Conservation (phyloP, 30 jellyfish, hydroid and myxozoan genomes). For the Catostylus mosaicus region DNA sequence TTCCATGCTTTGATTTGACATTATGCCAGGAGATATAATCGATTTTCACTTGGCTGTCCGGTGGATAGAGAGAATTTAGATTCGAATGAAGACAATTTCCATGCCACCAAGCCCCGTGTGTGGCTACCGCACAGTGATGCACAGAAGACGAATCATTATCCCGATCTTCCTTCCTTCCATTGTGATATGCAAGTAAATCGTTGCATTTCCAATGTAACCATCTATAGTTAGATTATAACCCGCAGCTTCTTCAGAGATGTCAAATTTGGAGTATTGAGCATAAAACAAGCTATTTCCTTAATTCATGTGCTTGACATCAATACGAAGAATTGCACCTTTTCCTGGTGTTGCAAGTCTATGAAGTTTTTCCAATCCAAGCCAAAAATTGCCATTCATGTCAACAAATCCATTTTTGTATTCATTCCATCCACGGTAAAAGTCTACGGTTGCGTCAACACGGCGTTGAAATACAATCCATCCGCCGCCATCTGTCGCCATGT, state of each 20-base stretch:
- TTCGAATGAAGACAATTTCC: slow-evolving; percentile 20
- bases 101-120: slow-evolving; percentile 62
- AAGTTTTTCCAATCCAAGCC: slow-evolving; percentile 44
- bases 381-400: slow-evolving; percentile 9
- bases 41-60: background rate
- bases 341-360: slow-evolving; percentile 13
- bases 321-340: slow-evolving; percentile 19
- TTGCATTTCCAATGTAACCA: slow-evolving; percentile 43
- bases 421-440: slow-evolving; percentile 44
- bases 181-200: slow-evolving; percentile 11
- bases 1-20: background rate
- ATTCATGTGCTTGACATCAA: slow-evolving; percentile 16
- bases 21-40: slow-evolving; percentile 4
- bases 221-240: slow-evolving; percentile 8
- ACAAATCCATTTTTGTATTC: slow-evolving; percentile 43
- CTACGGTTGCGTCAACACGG: slow-evolving; percentile 19
- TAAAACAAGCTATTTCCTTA: background rate
- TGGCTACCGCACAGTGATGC: slow-evolving; percentile 25
- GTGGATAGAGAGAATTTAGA: slow-evolving; percentile 23
- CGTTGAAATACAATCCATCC: slow-evolving; percentile 63
- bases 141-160: slow-evolving; percentile 17
- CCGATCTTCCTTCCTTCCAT: slow-evolving; percentile 25
- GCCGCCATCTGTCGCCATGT: slow-evolving; percentile 48
- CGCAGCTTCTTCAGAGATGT: slow-evolving; percentile 27
- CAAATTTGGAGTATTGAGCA: slow-evolving; percentile 39